phyloP scores from a whole-genome alignment of 2,113 vertebrate genomes.

The Cololabis saira region DNA sequence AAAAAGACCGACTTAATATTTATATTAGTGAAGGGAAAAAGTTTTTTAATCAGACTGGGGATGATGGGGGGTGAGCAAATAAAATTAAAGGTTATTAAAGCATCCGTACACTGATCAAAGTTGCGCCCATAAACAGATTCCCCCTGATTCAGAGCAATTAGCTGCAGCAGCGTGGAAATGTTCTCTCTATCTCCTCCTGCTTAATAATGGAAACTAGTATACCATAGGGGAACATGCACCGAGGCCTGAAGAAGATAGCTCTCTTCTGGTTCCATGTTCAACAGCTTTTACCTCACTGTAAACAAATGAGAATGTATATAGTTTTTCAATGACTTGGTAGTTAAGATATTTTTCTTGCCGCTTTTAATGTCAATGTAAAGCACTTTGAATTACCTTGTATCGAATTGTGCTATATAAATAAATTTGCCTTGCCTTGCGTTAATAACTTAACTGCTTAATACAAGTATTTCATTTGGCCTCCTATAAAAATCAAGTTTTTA shows the following conservation, averaged over 20 bases:
- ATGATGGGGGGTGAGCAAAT: constrained; percentile 82
- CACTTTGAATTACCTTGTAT: too few relatives aligned
- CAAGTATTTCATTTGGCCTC: too few relatives aligned
- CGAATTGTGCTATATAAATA: too few relatives aligned
- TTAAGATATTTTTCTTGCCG: neutral
- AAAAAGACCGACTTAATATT: constrained; percentile 67
- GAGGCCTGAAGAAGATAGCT: constrained; percentile 72
- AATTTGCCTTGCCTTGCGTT: too few relatives aligned
- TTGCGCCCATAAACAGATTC: constrained; percentile 83
- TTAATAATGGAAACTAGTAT: constrained; percentile 81
- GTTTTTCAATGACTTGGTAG: constrained; percentile 71
- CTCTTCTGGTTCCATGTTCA: constrained; percentile 75
- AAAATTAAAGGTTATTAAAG: constrained; percentile 87
- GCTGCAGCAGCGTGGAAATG: constrained; percentile 72
- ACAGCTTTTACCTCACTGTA: constrained; percentile 69
- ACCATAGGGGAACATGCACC: constrained; percentile 66
- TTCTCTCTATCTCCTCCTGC: constrained; percentile 75
- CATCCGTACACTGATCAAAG: constrained; percentile 84
- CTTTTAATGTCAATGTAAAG: too few relatives aligned
- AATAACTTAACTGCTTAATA: neutral
- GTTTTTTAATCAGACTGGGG: constrained; percentile 81
- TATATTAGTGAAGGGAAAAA: constrained; percentile 75
- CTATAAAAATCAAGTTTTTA: too few relatives aligned
- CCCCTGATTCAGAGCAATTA: constrained; percentile 83
- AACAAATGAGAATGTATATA: constrained; percentile 75